Percentiles rank a stretch among this genome's conserved stretches.
Evolutionary conservation across 2,113 vertebrate genomes (phyloP).

Genomic region (Protobothrops flavoviridis): DNA sequence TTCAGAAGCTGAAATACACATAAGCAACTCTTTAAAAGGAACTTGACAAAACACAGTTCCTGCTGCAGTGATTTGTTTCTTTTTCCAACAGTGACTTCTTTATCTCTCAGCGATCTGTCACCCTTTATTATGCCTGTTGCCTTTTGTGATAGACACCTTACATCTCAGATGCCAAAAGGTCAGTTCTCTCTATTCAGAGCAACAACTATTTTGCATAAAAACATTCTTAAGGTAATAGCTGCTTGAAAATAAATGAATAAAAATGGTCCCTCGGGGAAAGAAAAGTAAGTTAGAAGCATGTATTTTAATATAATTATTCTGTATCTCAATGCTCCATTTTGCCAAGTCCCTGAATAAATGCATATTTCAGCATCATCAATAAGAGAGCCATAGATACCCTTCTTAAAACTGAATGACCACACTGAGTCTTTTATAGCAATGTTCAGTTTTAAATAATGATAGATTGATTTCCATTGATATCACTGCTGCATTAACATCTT

Average conservation of each 20-base stretch:
- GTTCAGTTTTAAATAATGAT: not conserved
- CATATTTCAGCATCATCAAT: not conserved
- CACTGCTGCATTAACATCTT: not conserved
- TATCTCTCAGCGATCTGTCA: constrained; percentile 18
- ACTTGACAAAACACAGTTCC: not conserved
- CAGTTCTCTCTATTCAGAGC: not conserved
- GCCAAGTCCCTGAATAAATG: not conserved
- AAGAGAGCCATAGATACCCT: not conserved
- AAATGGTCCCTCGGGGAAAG: not conserved
- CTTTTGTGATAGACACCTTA: not conserved
- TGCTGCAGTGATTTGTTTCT: not conserved
- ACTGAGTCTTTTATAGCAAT: not conserved
- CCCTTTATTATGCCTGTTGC: constrained; percentile 11
- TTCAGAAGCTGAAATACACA: not conserved
- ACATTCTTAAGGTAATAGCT: not conserved
- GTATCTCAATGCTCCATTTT: not conserved
- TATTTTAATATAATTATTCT: not conserved
- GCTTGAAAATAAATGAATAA: constrained; percentile 3
- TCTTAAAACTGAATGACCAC: not conserved
- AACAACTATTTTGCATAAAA: constrained; percentile 15
- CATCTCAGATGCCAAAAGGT: constrained; percentile 16
- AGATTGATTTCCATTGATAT: not conserved
- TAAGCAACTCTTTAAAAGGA: constrained; percentile 6
- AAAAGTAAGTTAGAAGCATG: not conserved
- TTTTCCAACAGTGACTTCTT: not conserved